A percentile compares a stretch with the other conserved stretches of the same genome.
phyloP scores from a whole-genome alignment of 2,797 vertebrate genomes.

The Sebastes trivittatus region DNA sequence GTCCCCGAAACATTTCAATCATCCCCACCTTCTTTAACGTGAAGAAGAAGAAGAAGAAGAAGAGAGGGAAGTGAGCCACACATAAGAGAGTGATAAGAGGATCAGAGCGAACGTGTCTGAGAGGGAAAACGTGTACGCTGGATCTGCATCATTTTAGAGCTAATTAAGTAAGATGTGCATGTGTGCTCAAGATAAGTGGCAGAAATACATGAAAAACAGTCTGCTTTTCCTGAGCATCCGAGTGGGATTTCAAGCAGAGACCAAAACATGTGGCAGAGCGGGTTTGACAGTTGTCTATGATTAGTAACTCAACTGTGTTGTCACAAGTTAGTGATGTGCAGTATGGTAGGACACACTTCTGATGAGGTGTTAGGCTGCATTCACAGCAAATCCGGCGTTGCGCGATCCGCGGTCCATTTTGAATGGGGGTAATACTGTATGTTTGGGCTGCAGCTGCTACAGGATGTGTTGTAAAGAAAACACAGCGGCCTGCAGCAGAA shows the following conservation, averaged over 20 bases:
- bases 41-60: neutral
- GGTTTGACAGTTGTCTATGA: constrained; percentile 4
- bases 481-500: too few relatives aligned
- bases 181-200: constrained; percentile 37
- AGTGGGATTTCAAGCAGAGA: constrained; percentile 19
- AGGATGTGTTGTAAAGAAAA: too few relatives aligned
- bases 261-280: neutral
- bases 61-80: neutral
- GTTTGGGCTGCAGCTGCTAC: too few relatives aligned
- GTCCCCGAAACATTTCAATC: constrained; percentile 23
- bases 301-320: neutral
- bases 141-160: constrained; percentile 41
- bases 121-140: constrained; percentile 2
- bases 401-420: too few relatives aligned
- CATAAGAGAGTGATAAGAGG: constrained; percentile 16
- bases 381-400: neutral
- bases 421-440: too few relatives aligned
- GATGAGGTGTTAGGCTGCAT: neutral
- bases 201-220: constrained; percentile 26
- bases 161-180: constrained; percentile 45
- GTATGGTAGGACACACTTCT: neutral
- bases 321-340: neutral
- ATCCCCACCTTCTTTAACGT: constrained; percentile 1
- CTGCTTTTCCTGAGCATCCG: constrained; percentile 2
- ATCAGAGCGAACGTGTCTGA: constrained; percentile 26